phyloP scores from a whole-genome alignment of 92 coral and sea anemone genomes.

The Meandrina meandrites region DNA sequence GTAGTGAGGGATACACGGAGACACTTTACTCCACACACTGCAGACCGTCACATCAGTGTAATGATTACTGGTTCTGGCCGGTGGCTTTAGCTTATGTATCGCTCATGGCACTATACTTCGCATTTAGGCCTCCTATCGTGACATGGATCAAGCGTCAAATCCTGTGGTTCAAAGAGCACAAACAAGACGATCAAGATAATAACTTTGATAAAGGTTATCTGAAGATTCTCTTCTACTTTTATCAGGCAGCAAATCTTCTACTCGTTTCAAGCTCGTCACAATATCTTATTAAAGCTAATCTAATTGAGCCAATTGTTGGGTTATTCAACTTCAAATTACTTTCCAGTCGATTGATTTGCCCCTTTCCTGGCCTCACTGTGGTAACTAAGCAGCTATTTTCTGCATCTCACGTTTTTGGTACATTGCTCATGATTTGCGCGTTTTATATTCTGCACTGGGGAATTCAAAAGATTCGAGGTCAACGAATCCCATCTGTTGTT shows the following conservation, averaged over 20 bases:
- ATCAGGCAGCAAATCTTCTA: slow-evolving; percentile 36
- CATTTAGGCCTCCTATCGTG: slow-evolving; percentile 60
- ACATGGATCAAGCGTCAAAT: slow-evolving; percentile 48
- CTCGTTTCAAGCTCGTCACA: too few relatives aligned
- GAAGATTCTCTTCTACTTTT: slow-evolving; percentile 78
- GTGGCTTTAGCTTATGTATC: slow-evolving; percentile 38
- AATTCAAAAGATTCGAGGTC: slow-evolving; percentile 37
- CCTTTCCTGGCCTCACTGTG: slow-evolving; percentile 73
- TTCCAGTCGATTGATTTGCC: slow-evolving; percentile 43
- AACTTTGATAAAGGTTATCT: slow-evolving; percentile 52
- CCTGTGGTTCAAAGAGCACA: slow-evolving; percentile 57
- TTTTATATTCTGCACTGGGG: slow-evolving; percentile 42
- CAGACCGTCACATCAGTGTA: slow-evolving; percentile 43
- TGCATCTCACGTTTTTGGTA: slow-evolving; percentile 57
- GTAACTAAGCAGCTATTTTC: slow-evolving; percentile 69
- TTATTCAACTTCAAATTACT: too few relatives aligned
- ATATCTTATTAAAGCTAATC: too few relatives aligned
- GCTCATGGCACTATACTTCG: slow-evolving; percentile 59
- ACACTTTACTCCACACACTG: slow-evolving; percentile 71
- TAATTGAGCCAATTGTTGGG: too few relatives aligned
- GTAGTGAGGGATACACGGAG: slow-evolving; percentile 62
- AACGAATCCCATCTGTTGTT: slow-evolving; percentile 51
- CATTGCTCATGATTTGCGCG: slow-evolving; percentile 35
- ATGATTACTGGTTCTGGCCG: slow-evolving; percentile 71
- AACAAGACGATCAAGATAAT: background rate